Base-by-base conservation (phyloP, 2,888 invertebrate genomes). In the Merodon equestris region DNA sequence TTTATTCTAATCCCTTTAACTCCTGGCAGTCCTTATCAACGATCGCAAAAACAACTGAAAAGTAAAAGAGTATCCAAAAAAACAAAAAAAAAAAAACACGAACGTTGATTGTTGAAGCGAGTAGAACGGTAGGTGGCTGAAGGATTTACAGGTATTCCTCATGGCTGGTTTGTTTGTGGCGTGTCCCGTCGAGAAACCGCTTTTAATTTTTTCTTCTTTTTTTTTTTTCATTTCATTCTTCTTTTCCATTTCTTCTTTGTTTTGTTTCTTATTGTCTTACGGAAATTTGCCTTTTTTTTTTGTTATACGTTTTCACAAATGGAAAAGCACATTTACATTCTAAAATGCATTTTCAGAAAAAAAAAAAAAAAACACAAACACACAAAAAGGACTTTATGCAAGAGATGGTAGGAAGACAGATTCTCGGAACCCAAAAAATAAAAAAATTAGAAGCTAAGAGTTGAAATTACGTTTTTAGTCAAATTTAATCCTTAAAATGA, bases 111-210 rank as follows among this genome's bases (percentile, higher is more conserved):
- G 27, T 27, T 27, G 7, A 27, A 27, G 27, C 7, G 27, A 27
- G 27, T 27, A 27, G 27, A 27, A 48, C n/a, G 38, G 51, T 63
- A 67, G 67, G 74, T 57, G 27, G 27, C 27, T 57, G 15, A 63
- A 57, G 34, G 51, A 53, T 19, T 50, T 50, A 7, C 2, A 13
- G 42, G 42, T 60, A 56, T 64, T 57, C 64, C 38, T 47, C 51
- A 42, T 17, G 51, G 45, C 40, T n/a, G 53, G 17, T 27, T 27
- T 45, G 1, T 38, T 66, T 72, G 38, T 61, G 56, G 47, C 66
- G 48, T 77, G 72, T 67, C 66, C 76, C 61, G 72, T 67, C 56
- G 60, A 56, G 64, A 42, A 54, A 61, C 66, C 60, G 63, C 58
- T 58, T 58, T 50, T 66, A 9, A 40, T 47, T 56, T 67, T 42